Base-by-base conservation (phyloP, 2,113 vertebrate genomes). In the Ameiurus melas region DNA sequence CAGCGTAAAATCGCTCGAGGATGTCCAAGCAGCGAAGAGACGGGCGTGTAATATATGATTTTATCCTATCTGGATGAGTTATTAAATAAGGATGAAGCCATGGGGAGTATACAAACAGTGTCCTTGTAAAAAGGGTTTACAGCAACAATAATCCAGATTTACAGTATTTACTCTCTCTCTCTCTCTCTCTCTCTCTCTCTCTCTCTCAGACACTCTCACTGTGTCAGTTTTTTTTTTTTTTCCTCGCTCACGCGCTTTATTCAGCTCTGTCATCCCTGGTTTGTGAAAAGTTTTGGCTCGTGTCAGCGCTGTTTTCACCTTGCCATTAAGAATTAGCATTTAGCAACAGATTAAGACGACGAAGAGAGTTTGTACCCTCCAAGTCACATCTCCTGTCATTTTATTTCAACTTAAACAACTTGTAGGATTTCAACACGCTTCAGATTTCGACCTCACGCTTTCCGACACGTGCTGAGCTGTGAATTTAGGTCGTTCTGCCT, bases 141-240 rank as follows among this genome's bases (percentile, higher is more conserved):
- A 62, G 80, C 57, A 83, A 83, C 80, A 83, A 83, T 83, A 39
- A 83, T 83, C 80, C 33, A 83, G 80, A 83, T 83, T 83, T 83
- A 83, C 80, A 43, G 57, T 83, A 81, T 58, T 57, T 81, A 22
- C 55, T 22, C 53, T 58, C 79, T 58, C 79, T 58, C 55, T 33
- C 79, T 81, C 1, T 57, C 53, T 81, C n/a, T n/a, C n/a, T n/a
- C n/a, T 36, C 53, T 22, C 53, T 80, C 51, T 80, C 77, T 30
- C 6, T 30, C 36, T 47, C 8, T 0, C 5, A 10, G 13, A 1
- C 30, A 30, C 66, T 0, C 36, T 70, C 30, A 6, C 30, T 17
- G 10, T 68, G 4, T 75, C 39, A 27, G 9, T 43, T 4, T 4
- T 77, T 19, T 30, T 8, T 47, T 47, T 47, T 47, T 55, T 53